Conservation (phyloP, 2,888 invertebrate genomes). For the Melinopterus prodromus region DNA sequence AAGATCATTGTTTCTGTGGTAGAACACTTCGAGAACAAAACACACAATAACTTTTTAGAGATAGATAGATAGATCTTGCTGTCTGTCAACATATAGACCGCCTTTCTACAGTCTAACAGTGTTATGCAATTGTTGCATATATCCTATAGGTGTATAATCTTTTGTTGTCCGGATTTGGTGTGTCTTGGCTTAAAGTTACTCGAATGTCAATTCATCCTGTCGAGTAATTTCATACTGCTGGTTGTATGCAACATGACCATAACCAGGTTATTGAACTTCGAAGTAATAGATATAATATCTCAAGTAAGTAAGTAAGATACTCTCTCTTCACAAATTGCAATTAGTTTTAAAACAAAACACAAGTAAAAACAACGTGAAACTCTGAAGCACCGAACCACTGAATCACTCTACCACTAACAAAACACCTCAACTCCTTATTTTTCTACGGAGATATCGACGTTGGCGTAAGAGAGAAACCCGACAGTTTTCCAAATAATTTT, state of each 20-base stretch:
- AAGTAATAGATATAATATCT: too few relatives aligned
- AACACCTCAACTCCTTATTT: background rate
- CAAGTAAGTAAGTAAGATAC: too few relatives aligned
- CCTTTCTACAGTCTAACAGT: constrained; percentile 6
- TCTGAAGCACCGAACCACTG: background rate
- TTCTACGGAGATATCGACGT: background rate
- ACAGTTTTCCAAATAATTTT: background rate
- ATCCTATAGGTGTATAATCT: background rate
- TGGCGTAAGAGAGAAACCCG: background rate
- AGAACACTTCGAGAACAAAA: background rate
- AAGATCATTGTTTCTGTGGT: background rate
- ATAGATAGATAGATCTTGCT: constrained; percentile 12
- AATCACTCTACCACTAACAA: background rate
- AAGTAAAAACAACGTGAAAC: too few relatives aligned
- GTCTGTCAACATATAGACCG: background rate
- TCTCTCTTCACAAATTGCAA: too few relatives aligned
- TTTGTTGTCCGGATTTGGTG: background rate
- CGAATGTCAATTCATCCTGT: too few relatives aligned
- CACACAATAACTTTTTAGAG: constrained; percentile 7
- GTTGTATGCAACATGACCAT: too few relatives aligned
- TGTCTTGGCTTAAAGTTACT: background rate
- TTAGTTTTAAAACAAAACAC: too few relatives aligned
- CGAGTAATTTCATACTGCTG: too few relatives aligned
- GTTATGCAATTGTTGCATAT: constrained; percentile 17
- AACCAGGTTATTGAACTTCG: too few relatives aligned